phyloP scores from a whole-genome alignment of 64 coral and sea anemone species.

The Hydrozoanthus tunicans region DNA sequence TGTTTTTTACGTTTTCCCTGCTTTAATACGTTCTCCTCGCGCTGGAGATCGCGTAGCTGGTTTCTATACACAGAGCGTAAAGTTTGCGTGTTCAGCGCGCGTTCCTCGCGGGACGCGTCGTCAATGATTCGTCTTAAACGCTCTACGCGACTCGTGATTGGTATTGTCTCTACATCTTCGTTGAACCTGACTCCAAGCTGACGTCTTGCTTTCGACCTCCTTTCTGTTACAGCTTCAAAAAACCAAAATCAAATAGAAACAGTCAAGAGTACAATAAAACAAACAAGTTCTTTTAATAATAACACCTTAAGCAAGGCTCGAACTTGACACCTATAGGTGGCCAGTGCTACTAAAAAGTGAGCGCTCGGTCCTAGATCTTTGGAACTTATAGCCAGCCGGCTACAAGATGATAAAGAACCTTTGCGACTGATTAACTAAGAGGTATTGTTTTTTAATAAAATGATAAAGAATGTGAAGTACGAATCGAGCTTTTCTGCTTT shows the following conservation, averaged over 20 bases:
- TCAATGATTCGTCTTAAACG: slow-evolving; percentile 75
- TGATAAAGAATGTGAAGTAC: too few species aligned
- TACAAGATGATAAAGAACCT: too few species aligned
- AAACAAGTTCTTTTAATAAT: neutral
- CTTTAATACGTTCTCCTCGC: slow-evolving; percentile 44
- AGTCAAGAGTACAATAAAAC: neutral
- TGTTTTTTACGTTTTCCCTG: slow-evolving; percentile 49
- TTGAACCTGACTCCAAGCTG: slow-evolving; percentile 85
- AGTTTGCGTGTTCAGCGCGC: slow-evolving; percentile 62
- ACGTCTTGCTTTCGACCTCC: slow-evolving; percentile 4
- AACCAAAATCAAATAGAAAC: neutral
- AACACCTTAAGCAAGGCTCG: neutral
- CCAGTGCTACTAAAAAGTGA: too few species aligned
- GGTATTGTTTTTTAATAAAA: too few species aligned
- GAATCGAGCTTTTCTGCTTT: too few species aligned
- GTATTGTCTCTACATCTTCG: slow-evolving; percentile 82
- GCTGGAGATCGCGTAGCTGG: slow-evolving; percentile 76
- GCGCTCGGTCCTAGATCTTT: too few species aligned
- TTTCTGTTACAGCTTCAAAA: slow-evolving; percentile 12
- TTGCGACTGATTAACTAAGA: too few species aligned
- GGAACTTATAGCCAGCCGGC: too few species aligned
- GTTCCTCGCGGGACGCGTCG: slow-evolving; percentile 70
- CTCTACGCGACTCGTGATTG: slow-evolving; percentile 88
- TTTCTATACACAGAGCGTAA: slow-evolving; percentile 66
- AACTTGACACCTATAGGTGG: too few species aligned